Evolutionary conservation across 2,888 invertebrate species (phyloP).

Genomic region (Pachliopta kotzebuea): DNA sequence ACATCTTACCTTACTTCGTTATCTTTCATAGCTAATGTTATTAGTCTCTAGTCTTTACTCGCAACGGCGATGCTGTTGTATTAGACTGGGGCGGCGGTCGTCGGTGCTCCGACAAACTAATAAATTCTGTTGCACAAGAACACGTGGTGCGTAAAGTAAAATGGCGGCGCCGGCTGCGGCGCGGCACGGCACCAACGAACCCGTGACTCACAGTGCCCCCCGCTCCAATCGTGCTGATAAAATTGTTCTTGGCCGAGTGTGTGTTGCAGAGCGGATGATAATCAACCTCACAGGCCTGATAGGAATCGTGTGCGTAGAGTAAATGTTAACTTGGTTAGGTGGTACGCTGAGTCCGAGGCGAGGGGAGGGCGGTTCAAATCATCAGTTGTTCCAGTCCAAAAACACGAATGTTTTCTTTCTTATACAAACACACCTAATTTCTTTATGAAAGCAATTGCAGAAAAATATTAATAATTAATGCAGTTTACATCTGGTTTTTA

Average conservation of each 20-base stretch:
- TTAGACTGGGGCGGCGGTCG: background rate
- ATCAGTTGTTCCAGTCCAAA: too few relatives aligned
- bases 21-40: background rate
- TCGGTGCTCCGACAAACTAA: slow-evolving; percentile 10
- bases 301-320: slow-evolving; percentile 13
- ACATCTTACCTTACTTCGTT: background rate
- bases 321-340: too few relatives aligned
- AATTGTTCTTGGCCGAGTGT: slow-evolving; percentile 31
- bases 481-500: too few relatives aligned
- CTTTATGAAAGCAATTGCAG: too few relatives aligned
- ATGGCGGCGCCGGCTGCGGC: slow-evolving; percentile 61
- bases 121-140: slow-evolving; percentile 40
- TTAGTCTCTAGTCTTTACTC: too few relatives aligned
- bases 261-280: slow-evolving; percentile 2
- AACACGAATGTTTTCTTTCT: too few relatives aligned
- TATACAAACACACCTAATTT: too few relatives aligned
- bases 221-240: slow-evolving; percentile 42
- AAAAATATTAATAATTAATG: too few relatives aligned
- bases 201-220: slow-evolving; percentile 40
- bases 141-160: slow-evolving; percentile 73
- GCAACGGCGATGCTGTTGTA: too few relatives aligned
- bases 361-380: too few relatives aligned
- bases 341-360: too few relatives aligned
- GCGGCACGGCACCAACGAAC: slow-evolving; percentile 33
- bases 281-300: slow-evolving; percentile 1